Evolutionary conservation across 1,140 invertebrate genomes (phyloP), one percentile per base, ranked within the genome.

Genomic region (Apis cerana): DNA sequence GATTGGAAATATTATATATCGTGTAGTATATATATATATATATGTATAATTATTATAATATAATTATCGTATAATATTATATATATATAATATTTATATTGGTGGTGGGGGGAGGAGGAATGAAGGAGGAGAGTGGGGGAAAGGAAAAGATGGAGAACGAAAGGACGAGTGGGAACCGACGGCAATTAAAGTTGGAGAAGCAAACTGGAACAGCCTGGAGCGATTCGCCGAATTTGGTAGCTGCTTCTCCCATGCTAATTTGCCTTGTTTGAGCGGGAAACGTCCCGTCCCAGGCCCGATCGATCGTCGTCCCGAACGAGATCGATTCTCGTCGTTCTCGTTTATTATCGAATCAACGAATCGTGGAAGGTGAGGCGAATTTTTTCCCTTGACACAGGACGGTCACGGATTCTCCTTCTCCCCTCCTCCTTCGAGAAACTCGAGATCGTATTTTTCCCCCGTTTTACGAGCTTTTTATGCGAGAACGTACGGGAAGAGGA

Each of bases 391-490:
- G 33, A 33, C 3, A 33, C 33, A 3, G 33, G 33, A 33, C 3
- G 19, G 33, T 54, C 21, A 8, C 19, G 10, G 10, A 17, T 23
- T 19, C 52, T 23, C n/a, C 27, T 27, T 27, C 58, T 58, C 52
- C 43, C n/a, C 21, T 4, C 33, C 58, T 52, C 52, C 43, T 17
- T 13, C 8, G 71, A 21, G 52, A 12, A 52, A n/a, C 19, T 50
- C 62, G 17, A 52, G 17, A 52, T 52, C 70, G 52, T 21, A 80
- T 62, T 52, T 65, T 56, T 54, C 1, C 27, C 58, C 43, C 15
- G 27, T 78, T 75, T 80, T 75, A 80, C 61, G 79, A 75, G 52
- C 12, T 58, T 75, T 64, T 80, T 80, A 75, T 65, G 70, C 79
- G 33, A 15, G 13, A 80, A 50, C 50, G 65, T 78, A 70, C 21